Evolutionary conservation across 92 coral and sea anemone species (phyloP), one percentile per base, ranked within the genome.

Genomic region (Bergia sp.): DNA sequence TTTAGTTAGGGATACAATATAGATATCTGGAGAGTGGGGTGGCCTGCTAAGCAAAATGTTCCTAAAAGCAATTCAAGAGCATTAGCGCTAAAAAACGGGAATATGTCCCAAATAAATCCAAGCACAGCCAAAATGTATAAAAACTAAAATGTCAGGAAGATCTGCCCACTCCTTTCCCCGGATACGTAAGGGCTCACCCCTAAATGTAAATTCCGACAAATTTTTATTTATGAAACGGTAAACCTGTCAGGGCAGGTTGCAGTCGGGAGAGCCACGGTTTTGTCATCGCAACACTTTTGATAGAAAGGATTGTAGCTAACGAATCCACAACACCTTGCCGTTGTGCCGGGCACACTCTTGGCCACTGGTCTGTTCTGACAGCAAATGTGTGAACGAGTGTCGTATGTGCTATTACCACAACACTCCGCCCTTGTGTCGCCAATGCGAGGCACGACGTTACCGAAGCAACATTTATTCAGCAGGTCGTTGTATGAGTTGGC

Each of bases 201-300:
- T 29, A 29, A 45, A 45, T 45, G 65, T 57, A 16, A 13, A 57
- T 3, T 57, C 12, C 11, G 20, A 57, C 53, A 47, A 11, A 57
- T 11, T 9, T 57, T 0, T 61, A 61, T 2, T 61, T 20, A 61
- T 61, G 11, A 12, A 61, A 18, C 20, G 69, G 69, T 61, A 23
- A 61, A 61, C 69, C 20, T 61, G 20, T 61, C 69, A 7, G 69
- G 69, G 20, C 69, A 61, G 4, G n/a, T 61, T 61, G 29, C 69
- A 13, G n/a, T 8, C 4, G 0, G 43, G 67, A 3, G 8, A 86
- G 29, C 7, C 40, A 87, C 90, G 7, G 47, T 21, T 39, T 87
- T 87, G 37, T 88, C 90, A 7, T 79, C 72, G 82, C 90, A 87
- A 77, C 90, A 87, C 18, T 42, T 77, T 4, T 79, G 88, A 37